Base-by-base conservation (phyloP, 2,888 invertebrate genomes). In the Parnassius glacialis region DNA sequence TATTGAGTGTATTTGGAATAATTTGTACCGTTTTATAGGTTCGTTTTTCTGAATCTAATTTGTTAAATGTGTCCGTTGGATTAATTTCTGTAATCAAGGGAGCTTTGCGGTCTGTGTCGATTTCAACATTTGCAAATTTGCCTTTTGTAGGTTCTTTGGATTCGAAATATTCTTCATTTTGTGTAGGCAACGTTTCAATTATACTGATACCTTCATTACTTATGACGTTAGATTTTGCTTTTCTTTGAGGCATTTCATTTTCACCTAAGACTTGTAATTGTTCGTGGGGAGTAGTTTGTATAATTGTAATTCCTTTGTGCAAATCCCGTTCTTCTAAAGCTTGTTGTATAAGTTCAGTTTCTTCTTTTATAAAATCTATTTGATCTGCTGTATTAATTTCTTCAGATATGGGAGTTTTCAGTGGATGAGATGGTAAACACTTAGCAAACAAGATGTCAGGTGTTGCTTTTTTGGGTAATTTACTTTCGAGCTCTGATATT, bases 401-500 rank as follows among this genome's bases (percentile, higher is more conserved):
- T 74, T 91, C 79, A 5, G 82, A 82, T 13, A 90, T 52, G 41
- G 89, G 76, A 41, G 87, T 85, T 74, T 87, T 92, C 0, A 93
- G 72, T n/a, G 85, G 76, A 65, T 85, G 82, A 0, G 84, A 77
- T 12, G 83, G 74, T 16, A 74, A 67, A 44, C 76, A 67, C 67
- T 78, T 79, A 11, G 86, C 84, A 53, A 57, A 74, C 10, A 75
- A 67, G 1, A 57, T 53, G 53, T 71, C 79, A 12, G 87, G 79
- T 11, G 74, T 74, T 70, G 76, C 79, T 54, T 76, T 73, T 13
- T 86, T 66, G 34, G 78, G 73, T 16, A 96, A 83, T 43, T 87
- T 80, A 41, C 90, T 91, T 85, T 96, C 96, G 67, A 92, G 93
- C 82, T 96, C 96, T 45, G 93, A 89, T 0, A 87, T 80, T 73